phyloP scores from a whole-genome alignment of 2,113 vertebrate species.

The Psilopogon haemacephalus region DNA sequence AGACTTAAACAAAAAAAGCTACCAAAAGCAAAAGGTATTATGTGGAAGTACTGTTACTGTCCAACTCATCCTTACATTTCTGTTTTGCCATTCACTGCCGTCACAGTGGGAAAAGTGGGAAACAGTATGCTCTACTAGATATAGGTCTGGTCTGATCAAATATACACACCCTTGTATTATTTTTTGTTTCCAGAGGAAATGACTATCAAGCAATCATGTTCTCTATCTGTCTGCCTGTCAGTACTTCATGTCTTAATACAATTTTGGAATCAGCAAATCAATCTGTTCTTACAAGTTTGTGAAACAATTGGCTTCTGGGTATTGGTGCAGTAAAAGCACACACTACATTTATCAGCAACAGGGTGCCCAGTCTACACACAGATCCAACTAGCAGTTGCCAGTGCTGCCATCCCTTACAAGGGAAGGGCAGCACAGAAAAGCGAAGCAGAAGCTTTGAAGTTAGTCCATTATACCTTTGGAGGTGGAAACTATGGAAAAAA shows the following conservation, averaged over 20 bases:
- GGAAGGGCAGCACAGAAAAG: neutral
- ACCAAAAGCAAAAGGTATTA: neutral
- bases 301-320: neutral
- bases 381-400: neutral
- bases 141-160: neutral
- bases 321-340: neutral
- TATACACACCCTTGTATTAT: neutral
- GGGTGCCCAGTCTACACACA: neutral
- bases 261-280: neutral
- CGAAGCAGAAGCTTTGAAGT: neutral
- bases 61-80: neutral
- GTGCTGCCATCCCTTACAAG: neutral
- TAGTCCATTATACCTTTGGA: neutral
- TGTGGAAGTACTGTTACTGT: neutral
- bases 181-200: neutral
- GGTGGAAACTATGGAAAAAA: neutral
- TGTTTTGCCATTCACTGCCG: neutral
- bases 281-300: neutral
- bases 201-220: neutral
- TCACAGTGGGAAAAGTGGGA: neutral
- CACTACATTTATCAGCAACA: neutral
- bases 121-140: neutral
- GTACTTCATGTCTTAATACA: neutral
- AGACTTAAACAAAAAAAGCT: neutral
- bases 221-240: neutral